Evolutionary conservation across 2,797 vertebrate genomes (phyloP), one percentile per base, ranked within the genome.

Genomic region (Syngnathus rostellatus): DNA sequence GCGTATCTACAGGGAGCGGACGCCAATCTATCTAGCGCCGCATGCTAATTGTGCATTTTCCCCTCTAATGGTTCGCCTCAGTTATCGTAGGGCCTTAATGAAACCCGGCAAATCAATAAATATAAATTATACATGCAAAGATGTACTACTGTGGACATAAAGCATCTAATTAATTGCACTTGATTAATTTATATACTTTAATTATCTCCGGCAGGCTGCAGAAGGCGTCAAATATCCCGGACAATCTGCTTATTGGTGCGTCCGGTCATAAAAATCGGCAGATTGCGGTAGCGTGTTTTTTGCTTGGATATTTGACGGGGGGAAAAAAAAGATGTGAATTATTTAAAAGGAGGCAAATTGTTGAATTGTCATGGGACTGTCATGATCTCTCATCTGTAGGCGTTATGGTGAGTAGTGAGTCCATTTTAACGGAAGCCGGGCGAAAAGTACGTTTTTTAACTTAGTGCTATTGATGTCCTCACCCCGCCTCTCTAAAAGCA

Each of bases 111-210:
- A 98, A 99, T 99, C 97, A 95, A 99, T 99, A 98, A 96, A 94
- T 98, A 98, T 99, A 99, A 98, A 99, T 99, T 98, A 99, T 98
- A 98, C 95, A 99, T 98, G 94, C 94, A 95, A 96, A 95, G 94
- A 94, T 95, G 94, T 94, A 97, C 95, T 94, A 93, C 95, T 92
- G 93, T 79, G 92, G 95, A 96, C 97, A 97, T 99, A 99, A 98
- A 98, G 93, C 92, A 93, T 95, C 94, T 99, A 98, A 98, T 99
- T 98, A 99, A 99, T 98, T 98, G 96, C 92, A 92, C 92, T 96
- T 98, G 96, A 99, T 99, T 98, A 97, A 98, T 99, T 99, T 98
- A 98, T 99, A 96, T 96, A 94, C 95, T 98, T 98, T 98, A 98
- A 99, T 99, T 98, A 98, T 98, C 96, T 95, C 93, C 92, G 89